These are phyloP conservation scores for Zosterops lateralis DNA, from an alignment of 2,113 vertebrate genomes.

Conservation along the genomic window DNA sequence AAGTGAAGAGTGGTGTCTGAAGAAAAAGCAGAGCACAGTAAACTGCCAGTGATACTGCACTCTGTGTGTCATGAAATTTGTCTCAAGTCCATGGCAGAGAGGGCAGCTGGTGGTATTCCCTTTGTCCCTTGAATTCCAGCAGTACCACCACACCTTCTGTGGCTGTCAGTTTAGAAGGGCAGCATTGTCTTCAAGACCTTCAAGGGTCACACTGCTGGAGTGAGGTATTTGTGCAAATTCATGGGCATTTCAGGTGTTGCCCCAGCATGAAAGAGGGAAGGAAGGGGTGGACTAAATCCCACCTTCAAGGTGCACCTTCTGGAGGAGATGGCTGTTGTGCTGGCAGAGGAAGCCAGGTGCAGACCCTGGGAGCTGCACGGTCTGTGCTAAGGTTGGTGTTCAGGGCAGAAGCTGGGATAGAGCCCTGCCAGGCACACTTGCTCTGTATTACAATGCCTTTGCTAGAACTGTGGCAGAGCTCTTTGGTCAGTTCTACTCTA, in stretches of 20 bases:
- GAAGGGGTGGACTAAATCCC: background rate
- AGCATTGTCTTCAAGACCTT: background rate
- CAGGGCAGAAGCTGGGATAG: background rate
- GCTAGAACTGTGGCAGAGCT: background rate
- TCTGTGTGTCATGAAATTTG: background rate
- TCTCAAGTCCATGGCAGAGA: background rate
- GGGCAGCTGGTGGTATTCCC: background rate
- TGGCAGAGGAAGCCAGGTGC: background rate
- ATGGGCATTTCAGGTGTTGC: background rate
- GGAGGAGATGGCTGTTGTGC: background rate
- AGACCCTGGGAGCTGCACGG: background rate
- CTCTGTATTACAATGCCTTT: background rate
- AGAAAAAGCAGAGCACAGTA: background rate
- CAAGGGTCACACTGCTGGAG: background rate
- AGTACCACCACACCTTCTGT: background rate
- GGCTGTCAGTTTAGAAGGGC: background rate
- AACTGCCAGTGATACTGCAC: background rate
- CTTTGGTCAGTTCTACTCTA: background rate
- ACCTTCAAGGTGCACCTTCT: rapidly evolving
- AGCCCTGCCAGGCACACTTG: background rate
- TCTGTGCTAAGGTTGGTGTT: background rate
- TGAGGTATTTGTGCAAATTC: background rate
- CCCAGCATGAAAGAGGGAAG: background rate
- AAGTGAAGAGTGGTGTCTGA: background rate
- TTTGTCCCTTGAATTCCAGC: background rate